A percentile compares a stretch with the other conserved stretches of the same genome.
Evolutionary conservation across 1,140 invertebrate genomes (phyloP).

Genomic region (Plutomurus gul): DNA sequence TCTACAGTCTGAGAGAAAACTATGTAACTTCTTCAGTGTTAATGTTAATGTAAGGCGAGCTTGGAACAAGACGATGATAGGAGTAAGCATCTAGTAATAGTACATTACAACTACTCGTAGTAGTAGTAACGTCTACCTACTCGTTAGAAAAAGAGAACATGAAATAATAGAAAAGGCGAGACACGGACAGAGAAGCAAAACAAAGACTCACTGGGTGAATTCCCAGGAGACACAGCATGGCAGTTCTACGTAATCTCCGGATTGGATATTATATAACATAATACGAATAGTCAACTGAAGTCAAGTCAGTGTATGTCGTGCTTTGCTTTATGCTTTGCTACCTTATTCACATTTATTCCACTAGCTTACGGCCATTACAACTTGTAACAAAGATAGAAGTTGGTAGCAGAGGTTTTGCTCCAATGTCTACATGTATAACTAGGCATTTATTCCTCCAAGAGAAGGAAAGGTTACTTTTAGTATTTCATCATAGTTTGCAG

Average conservation of each 20-base stretch:
- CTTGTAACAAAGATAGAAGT: not conserved
- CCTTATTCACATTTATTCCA: conserved; percentile 10
- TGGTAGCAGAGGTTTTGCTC: not conserved
- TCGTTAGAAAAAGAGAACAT: conserved; percentile 9
- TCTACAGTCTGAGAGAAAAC: no score
- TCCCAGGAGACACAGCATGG: conserved; percentile 44
- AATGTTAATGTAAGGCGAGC: no score
- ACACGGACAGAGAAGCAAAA: conserved; percentile 27
- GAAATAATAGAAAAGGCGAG: conserved; percentile 19
- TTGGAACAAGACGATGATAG: no score
- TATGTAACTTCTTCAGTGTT: no score
- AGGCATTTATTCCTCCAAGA: no score
- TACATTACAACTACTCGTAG: not conserved
- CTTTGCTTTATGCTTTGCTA: conserved; percentile 2
- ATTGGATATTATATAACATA: conserved; percentile 13
- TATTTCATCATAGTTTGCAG: not conserved
- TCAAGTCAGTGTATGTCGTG: not conserved
- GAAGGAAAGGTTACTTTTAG: not conserved
- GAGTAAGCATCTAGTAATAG: not conserved
- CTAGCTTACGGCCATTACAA: not conserved
- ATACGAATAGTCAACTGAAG: conserved; percentile 16
- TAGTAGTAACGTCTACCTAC: not conserved
- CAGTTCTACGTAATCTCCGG: conserved; percentile 25
- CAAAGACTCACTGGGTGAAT: conserved; percentile 44
- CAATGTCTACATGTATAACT: no score